Percentiles rank a stretch among this genome's conserved stretches.
These are phyloP conservation scores for Drosophila rufa DNA, from an alignment of 1,140 invertebrate genomes.

Conservation along the genomic window DNA sequence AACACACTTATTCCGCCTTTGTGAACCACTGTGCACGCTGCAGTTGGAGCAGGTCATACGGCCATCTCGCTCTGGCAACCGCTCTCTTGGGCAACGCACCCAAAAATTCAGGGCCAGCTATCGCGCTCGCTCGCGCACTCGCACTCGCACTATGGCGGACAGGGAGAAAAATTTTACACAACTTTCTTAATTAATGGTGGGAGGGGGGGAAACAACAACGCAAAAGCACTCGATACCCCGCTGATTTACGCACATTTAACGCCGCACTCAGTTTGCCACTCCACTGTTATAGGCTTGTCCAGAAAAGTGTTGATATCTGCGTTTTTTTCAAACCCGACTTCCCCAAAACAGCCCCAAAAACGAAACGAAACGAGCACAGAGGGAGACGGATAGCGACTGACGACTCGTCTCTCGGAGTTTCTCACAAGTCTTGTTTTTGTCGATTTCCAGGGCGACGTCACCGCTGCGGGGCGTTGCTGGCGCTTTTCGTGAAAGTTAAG, in stretches of 20 bases:
- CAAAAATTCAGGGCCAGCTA: conserved; percentile 71
- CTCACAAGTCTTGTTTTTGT: conserved; percentile 64
- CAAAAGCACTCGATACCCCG: conserved; percentile 25
- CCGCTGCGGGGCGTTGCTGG: conserved; percentile 28
- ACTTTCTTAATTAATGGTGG: conserved; percentile 76
- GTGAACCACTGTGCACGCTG: conserved; percentile 66
- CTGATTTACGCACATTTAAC: conserved; percentile 59
- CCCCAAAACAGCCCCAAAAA: conserved; percentile 57
- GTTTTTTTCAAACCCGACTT: conserved; percentile 62
- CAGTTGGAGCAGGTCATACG: conserved; percentile 57
- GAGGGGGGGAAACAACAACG: conserved; percentile 51
- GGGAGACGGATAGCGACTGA: conserved; percentile 72
- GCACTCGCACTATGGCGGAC: conserved; percentile 64
- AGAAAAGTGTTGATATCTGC: conserved; percentile 25
- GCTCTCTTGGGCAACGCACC: conserved; percentile 64
- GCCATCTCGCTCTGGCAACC: conserved; percentile 49
- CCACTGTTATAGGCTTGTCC: conserved; percentile 29
- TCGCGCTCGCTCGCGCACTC: conserved; percentile 59
- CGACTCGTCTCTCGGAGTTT: conserved; percentile 42
- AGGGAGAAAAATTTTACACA: conserved; percentile 74
- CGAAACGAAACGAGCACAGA: conserved; percentile 72
- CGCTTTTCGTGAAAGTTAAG: conserved; percentile 1
- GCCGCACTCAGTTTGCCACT: conserved; percentile 24
- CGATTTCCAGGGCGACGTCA: conserved; percentile 49
- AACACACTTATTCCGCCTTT: conserved; percentile 14